Conservation (phyloP, 2,888 invertebrate genomes). For the Lamellibrachia satsuma region DNA sequence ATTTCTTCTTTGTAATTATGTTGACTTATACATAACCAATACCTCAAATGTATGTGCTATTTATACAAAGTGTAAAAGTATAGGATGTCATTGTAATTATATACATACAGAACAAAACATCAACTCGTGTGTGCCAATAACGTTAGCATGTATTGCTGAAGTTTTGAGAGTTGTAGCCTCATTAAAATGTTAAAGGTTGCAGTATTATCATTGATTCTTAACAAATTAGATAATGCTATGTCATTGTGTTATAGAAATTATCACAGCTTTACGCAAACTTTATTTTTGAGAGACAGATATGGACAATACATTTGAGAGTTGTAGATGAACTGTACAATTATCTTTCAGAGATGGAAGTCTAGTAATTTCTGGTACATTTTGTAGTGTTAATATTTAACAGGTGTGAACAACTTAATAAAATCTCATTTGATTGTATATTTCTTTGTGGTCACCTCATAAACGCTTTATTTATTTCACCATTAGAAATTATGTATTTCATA, state of each 20-base stretch:
- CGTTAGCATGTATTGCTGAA: not conserved
- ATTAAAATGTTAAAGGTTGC: not conserved
- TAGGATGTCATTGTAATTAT: not conserved
- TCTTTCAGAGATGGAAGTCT: not conserved
- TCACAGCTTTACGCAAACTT: not conserved
- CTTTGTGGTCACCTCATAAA: not conserved
- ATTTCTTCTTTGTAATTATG: not conserved
- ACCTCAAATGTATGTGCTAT: not conserved
- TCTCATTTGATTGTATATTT: not conserved
- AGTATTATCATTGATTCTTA: not conserved
- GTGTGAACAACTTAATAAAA: conserved; percentile 17
- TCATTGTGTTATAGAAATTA: not conserved
- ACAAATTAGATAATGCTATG: not conserved
- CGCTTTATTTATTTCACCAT: not conserved
- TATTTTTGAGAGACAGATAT: not conserved
- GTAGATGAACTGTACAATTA: conserved; percentile 1
- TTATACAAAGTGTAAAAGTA: not conserved
- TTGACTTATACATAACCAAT: not conserved
- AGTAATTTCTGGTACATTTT: not conserved
- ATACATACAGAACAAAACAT: not conserved
- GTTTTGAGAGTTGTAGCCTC: not conserved
- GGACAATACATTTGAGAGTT: not conserved
- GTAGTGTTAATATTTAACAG: not conserved
- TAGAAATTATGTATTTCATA: not conserved
- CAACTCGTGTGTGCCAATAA: not conserved